phyloP scores from a whole-genome alignment of 2,888 invertebrate genomes.

The Folsomia manolachei region DNA sequence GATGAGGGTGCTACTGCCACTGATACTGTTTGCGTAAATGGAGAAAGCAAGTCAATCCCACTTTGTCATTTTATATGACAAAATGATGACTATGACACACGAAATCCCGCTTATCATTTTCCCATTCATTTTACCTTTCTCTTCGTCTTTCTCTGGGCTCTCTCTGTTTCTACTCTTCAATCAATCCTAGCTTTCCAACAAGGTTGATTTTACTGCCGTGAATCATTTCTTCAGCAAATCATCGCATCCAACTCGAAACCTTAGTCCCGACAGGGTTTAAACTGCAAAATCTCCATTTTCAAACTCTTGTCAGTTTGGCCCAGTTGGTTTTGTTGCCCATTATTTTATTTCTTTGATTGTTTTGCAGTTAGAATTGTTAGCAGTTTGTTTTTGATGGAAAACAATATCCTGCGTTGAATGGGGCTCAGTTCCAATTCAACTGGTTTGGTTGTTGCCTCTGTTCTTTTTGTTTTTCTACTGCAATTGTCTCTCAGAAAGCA shows the following conservation, averaged over 20 bases:
- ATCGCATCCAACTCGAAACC: too few species aligned
- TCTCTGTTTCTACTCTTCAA: neutral
- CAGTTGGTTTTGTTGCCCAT: neutral
- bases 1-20: neutral
- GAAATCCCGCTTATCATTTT: constrained; percentile 20
- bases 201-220: neutral
- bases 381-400: too few species aligned
- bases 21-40: too few species aligned
- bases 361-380: too few species aligned
- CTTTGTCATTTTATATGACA: neutral
- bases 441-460: neutral
- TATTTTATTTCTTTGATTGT: neutral
- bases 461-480: neutral
- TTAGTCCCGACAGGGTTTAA: neutral
- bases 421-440: neutral
- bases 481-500: neutral
- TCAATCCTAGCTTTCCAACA: too few species aligned
- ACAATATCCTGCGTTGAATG: too few species aligned
- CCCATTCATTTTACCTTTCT: neutral
- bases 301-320: neutral
- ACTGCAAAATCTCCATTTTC: neutral
- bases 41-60: neutral
- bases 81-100: constrained; percentile 22
- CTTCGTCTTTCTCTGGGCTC: neutral
- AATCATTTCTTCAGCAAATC: too few species aligned